phyloP scores from a whole-genome alignment of 2,888 invertebrate genomes.

The Xanthostigma xanthostigma region DNA sequence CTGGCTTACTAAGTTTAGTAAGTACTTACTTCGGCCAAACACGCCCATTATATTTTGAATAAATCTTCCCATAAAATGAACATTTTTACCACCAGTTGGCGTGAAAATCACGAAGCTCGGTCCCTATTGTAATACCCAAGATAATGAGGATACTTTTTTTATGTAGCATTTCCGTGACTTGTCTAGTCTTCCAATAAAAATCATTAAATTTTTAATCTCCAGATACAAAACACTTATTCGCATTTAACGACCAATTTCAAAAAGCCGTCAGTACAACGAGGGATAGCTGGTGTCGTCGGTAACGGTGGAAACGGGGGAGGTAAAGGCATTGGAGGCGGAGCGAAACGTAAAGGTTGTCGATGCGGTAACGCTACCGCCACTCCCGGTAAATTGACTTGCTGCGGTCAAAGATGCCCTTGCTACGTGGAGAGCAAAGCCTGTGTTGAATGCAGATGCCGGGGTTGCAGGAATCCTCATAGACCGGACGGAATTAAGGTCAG shows the following conservation, averaged over 20 bases:
- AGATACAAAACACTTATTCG: too few species aligned
- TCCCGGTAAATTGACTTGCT: conserved; percentile 82
- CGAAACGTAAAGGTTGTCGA: conserved; percentile 58
- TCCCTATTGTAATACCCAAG: too few species aligned
- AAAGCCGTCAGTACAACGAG: neutral
- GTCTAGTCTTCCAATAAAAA: too few species aligned
- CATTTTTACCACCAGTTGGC: too few species aligned
- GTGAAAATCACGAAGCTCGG: too few species aligned
- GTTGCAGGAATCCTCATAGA: conserved; percentile 82
- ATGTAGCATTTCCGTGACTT: too few species aligned
- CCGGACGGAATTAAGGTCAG: conserved; percentile 65
- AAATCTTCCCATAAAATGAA: too few species aligned
- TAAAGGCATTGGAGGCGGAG: neutral
- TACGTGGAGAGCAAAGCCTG: conserved; percentile 85
- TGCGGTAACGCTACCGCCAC: conserved; percentile 83
- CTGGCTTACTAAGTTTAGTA: too few species aligned
- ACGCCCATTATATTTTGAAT: too few species aligned
- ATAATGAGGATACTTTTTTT: too few species aligned
- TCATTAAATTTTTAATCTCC: too few species aligned
- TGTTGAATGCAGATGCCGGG: conserved; percentile 78
- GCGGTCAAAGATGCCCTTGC: conserved; percentile 87
- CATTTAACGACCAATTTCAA: neutral
- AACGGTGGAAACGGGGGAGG: neutral
- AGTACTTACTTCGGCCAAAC: too few species aligned
- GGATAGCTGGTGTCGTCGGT: neutral